Evolutionary conservation across 2,113 vertebrate species (phyloP).

Genomic region (Piaya cayana): DNA sequence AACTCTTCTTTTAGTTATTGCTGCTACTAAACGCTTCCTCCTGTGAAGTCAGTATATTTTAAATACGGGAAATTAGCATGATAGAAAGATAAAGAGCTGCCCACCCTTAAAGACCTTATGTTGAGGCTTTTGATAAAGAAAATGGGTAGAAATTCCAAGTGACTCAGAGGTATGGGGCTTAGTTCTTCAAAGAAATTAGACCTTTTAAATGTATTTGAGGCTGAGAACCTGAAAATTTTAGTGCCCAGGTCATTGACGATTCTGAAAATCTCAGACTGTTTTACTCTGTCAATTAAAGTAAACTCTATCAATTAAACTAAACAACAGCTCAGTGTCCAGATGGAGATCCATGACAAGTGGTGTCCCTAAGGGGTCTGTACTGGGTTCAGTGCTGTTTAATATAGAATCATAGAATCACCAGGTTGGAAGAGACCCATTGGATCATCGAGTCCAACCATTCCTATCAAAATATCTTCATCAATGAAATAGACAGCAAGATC

Average conservation of each 20-base stretch:
- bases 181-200: neutral
- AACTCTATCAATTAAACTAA: neutral
- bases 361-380: too few species aligned
- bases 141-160: neutral
- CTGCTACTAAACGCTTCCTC: neutral
- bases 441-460: too few species aligned
- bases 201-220: neutral
- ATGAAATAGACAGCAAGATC: too few species aligned
- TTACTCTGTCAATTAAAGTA: neutral
- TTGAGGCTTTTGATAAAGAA: neutral
- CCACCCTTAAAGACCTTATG: neutral
- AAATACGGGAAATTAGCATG: neutral
- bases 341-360: too few species aligned
- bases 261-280: neutral
- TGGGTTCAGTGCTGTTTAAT: too few species aligned
- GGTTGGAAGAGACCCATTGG: too few species aligned
- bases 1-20: neutral
- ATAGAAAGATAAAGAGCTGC: neutral
- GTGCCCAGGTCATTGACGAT: neutral
- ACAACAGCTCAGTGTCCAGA: too few species aligned
- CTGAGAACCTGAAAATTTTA: neutral
- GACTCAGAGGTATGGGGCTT: neutral
- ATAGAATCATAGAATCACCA: too few species aligned
- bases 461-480: too few species aligned
- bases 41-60: neutral